These are phyloP conservation scores for Peromyscus melanophrys DNA, from an alignment of 2,797 vertebrate genomes.

Conservation along the genomic window DNA sequence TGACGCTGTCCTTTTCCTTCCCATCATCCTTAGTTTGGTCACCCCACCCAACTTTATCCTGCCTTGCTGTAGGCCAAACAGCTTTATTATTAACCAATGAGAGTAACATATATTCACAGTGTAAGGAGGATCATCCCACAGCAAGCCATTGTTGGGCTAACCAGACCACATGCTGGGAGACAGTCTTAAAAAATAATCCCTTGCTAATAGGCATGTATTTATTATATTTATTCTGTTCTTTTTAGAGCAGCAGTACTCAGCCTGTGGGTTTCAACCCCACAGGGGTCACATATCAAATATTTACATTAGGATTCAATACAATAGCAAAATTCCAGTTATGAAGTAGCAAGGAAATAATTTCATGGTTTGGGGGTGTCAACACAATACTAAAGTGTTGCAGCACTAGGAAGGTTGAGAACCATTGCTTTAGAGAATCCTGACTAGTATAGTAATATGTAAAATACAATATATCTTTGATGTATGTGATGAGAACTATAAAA, in stretches of 20 bases:
- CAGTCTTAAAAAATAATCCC: background rate
- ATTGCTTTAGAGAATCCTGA: background rate
- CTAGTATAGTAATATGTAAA: background rate
- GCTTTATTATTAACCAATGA: too few species aligned
- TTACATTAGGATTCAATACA: background rate
- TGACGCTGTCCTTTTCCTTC: too few species aligned
- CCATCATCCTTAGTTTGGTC: too few species aligned
- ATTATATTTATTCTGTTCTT: background rate
- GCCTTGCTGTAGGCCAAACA: too few species aligned
- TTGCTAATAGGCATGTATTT: background rate
- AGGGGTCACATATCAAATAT: background rate
- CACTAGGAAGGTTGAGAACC: background rate
- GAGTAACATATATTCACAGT: too few species aligned
- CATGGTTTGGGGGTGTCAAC: background rate
- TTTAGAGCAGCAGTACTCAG: background rate
- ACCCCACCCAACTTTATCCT: too few species aligned
- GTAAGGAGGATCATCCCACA: too few species aligned
- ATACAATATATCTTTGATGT: conserved; percentile 3
- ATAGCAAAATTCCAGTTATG: background rate
- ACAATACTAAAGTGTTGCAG: background rate
- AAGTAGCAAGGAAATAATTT: background rate
- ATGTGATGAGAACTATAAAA: background rate
- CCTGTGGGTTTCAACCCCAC: background rate
- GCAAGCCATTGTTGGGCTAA: background rate
- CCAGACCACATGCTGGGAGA: too few species aligned